Base-by-base conservation (phyloP, 2,888 invertebrate genomes). In the Trichopoda pennipes region DNA sequence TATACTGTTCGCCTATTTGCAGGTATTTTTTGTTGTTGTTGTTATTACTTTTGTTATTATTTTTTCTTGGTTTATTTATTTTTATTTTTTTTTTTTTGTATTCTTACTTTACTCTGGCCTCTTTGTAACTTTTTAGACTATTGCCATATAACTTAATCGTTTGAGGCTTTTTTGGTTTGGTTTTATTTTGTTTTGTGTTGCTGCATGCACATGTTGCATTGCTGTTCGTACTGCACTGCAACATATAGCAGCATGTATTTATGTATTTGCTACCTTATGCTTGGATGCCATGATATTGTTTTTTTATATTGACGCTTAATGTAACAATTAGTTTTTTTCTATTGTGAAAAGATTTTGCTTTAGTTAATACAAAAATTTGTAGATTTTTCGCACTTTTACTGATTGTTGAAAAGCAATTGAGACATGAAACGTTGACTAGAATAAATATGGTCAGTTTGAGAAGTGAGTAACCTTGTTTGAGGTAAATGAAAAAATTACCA, bases 121-220 rank as follows among this genome's bases (percentile, higher is more conserved):
- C 68, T 68, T 47, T 80, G 53, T 49, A 56, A 35, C 16, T 82
- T 63, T 66, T 73, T 73, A 32, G 61, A 51, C 73, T 69, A 78
- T 73, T 74, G 77, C 74, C 79, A 76, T 83, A 84, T 84, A 83
- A 84, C 84, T 84, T 83, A 84, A 84, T 84, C 78, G 84, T 75
- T 76, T 80, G 78, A 75, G 83, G 74, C 70, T 81, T 80, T 72
- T 78, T 81, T 60, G 80, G 68, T 77, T 73, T 60, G 80, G 68
- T 77, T 77, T 60, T 42, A 58, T 69, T 63, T 63, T 21, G 61
- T 55, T 63, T 69, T 63, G 56, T 21, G 61, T 55, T 63, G 19
- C 28, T 55, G 64, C 61, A 42, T 58, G 80, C 74, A 77, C 32
- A 77, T 74, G 77, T 77, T 77, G 77, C 69, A 63, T 69, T 44